A percentile compares a stretch with the other conserved stretches of the same genome.
Conservation (phyloP, 1,140 invertebrate species). For the Conus ventricosus region DNA sequence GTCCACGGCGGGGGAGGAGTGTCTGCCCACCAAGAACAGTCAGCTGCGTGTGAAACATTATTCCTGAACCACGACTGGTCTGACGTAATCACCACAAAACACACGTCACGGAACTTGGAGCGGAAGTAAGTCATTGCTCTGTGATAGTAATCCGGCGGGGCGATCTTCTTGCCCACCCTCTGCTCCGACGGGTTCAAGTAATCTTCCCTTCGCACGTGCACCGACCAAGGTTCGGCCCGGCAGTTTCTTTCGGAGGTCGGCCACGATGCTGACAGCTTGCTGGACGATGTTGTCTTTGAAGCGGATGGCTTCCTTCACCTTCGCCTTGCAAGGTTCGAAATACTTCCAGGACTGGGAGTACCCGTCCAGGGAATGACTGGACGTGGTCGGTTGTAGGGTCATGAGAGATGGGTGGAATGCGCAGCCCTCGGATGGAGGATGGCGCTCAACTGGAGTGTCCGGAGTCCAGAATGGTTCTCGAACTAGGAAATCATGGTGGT, state of each 20-base stretch:
- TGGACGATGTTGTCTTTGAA: constrained; percentile 29
- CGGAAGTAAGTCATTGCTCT: constrained; percentile 41
- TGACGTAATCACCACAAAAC: constrained; percentile 30
- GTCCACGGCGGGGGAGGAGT: constrained; percentile 49
- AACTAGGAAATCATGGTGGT: not conserved
- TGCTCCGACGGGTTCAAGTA: not conserved
- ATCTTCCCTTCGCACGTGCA: constrained; percentile 51
- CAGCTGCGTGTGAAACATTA: constrained; percentile 4
- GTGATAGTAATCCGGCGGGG: constrained; percentile 24
- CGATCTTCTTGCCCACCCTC: not conserved
- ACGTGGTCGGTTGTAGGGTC: not conserved
- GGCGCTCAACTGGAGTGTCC: not conserved
- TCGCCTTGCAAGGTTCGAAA: constrained; percentile 35
- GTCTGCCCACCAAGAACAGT: constrained; percentile 36
- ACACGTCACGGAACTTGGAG: constrained; percentile 9
- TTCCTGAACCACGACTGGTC: constrained; percentile 13
- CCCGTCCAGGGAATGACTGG: constrained; percentile 11
- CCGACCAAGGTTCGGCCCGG: constrained; percentile 20
- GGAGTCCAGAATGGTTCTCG: not conserved
- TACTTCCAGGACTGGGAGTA: constrained; percentile 53
- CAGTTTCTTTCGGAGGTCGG: not conserved
- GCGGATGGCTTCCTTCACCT: constrained; percentile 26
- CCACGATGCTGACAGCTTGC: constrained; percentile 18
- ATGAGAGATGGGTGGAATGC: not conserved
- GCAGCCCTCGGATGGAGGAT: not conserved